Evolutionary conservation across 2,888 invertebrate species (phyloP).

Genomic region (Marronus borbonicus): DNA sequence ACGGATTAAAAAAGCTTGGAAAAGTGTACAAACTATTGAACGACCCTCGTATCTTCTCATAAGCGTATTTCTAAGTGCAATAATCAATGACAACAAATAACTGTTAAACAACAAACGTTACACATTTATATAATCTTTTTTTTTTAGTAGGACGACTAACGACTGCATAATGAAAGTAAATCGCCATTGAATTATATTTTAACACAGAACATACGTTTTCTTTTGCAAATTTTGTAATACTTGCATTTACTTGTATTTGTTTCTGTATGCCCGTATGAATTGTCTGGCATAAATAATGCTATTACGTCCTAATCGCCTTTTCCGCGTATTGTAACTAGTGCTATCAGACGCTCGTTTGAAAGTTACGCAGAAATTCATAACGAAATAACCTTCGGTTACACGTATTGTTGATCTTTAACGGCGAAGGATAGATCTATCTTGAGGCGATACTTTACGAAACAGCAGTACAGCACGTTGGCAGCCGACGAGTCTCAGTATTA

Average conservation of each 20-base stretch:
- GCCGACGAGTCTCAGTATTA: neutral
- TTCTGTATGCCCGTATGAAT: slow-evolving; percentile 21
- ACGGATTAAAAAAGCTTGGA: too few relatives aligned
- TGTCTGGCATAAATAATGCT: neutral
- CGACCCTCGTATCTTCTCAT: too few relatives aligned
- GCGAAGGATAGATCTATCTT: slow-evolving; percentile 36
- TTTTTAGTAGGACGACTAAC: too few relatives aligned
- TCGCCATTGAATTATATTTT: too few relatives aligned
- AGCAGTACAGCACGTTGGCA: too few relatives aligned
- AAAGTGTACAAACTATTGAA: too few relatives aligned
- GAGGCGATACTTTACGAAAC: neutral
- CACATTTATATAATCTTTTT: too few relatives aligned
- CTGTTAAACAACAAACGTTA: too few relatives aligned
- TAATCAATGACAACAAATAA: too few relatives aligned
- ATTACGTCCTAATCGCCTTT: slow-evolving; percentile 26
- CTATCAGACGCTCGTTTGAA: slow-evolving; percentile 34
- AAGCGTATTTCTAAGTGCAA: too few relatives aligned
- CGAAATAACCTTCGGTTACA: slow-evolving; percentile 20
- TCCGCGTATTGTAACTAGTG: slow-evolving; percentile 32
- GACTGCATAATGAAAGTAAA: too few relatives aligned
- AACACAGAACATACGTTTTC: neutral
- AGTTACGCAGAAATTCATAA: slow-evolving; percentile 34
- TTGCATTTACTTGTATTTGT: neutral
- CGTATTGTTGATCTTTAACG: slow-evolving; percentile 23
- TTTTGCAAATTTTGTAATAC: slow-evolving; percentile 8